Evolutionary conservation across 2,113 vertebrate species (phyloP).

Genomic region (Platichthys flesus): DNA sequence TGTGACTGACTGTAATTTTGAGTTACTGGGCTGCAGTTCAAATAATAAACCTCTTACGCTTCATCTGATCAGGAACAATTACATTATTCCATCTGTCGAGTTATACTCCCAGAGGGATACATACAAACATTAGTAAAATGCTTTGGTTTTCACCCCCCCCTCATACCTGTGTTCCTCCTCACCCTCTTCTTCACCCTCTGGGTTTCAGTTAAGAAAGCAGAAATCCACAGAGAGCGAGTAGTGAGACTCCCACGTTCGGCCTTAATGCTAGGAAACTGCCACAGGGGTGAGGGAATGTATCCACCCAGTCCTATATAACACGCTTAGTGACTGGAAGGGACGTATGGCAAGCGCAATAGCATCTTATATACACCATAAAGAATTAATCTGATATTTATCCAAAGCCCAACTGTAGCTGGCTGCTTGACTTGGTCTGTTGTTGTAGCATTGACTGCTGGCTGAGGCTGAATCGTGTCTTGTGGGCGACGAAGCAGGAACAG

Average conservation of each 20-base stretch:
- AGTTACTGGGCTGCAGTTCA: neutral
- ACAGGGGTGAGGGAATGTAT: constrained; percentile 38
- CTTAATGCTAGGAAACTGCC: constrained; percentile 81
- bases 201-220: constrained; percentile 10
- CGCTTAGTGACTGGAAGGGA: constrained; percentile 26
- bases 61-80: constrained; percentile 21
- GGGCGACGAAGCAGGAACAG: constrained; percentile 3
- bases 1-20: neutral
- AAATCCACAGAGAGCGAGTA: neutral
- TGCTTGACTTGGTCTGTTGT: constrained; percentile 42
- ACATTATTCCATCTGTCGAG: constrained; percentile 27
- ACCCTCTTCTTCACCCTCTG: neutral
- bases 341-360: constrained; percentile 56
- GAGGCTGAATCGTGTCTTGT: constrained; percentile 10
- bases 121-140: constrained; percentile 13
- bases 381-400: constrained; percentile 61
- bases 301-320: constrained; percentile 45
- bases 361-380: constrained; percentile 26
- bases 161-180: neutral
- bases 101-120: constrained; percentile 6
- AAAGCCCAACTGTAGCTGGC: constrained; percentile 45
- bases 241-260: constrained; percentile 56
- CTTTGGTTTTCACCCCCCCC: neutral
- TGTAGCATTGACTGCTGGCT: constrained; percentile 29
- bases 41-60: neutral